Evolutionary conservation across 2,113 vertebrate genomes (phyloP), one percentile per base, ranked within the genome.

Genomic region (Grammomys dolichurus): DNA sequence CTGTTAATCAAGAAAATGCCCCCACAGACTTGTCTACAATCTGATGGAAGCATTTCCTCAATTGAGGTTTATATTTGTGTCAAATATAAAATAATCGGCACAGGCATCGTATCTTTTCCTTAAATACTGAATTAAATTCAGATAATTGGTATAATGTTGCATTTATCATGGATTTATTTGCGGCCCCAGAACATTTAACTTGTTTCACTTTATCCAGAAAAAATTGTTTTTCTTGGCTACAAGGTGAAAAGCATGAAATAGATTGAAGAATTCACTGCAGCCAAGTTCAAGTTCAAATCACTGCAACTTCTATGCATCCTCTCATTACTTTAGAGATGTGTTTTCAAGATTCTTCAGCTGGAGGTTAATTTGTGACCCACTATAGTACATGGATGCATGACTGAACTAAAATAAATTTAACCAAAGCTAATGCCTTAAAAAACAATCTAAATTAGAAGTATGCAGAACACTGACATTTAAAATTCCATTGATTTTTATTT

Each of bases 361-460:
- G 43, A 12, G n/a, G 58, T 46, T 93, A 63, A 63, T 20, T 63
- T 33, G 85, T 31, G 58, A 84, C 19, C 6, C 14, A 91, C 7
- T 20, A 20, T 2, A 72, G 10, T 17, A 48, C 48, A 10, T 85
- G 72, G 10, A 22, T 11, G 19, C n/a, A 31, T 84, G 36, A 70
- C 19, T 28, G 12, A 75, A 31, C 60, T 81, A 48, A 58, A 89
- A 70, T 28, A 88, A 31, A 86, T 51, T 89, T n/a, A 92, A 70
- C 33, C 65, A 46, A 92, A 91, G n/a, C 20, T 65, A 93, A 63
- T 14, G 46, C 36, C n/a, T 93, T 92, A 63, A 77, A 69, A 94
- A 87, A 86, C 33, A 72, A 90, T 76, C 69, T 6, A 92, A 80
- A 69, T 82, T 56, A 73, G 48, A 94, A 80, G 75, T 67, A 76